phyloP scores from a whole-genome alignment of 2,113 vertebrate genomes.

The Lamprotornis superbus region DNA sequence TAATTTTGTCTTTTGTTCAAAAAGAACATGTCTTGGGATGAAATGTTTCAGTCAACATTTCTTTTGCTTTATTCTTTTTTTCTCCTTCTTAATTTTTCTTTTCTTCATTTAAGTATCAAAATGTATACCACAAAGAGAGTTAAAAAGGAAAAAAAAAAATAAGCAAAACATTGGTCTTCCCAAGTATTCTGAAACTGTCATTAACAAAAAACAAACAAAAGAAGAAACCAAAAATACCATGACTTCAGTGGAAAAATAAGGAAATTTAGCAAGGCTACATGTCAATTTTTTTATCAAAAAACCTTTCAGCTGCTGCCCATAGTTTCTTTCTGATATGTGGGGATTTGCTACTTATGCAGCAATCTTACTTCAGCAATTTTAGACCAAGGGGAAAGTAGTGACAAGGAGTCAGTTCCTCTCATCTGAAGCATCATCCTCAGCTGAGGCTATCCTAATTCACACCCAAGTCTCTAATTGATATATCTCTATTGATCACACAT shows the following conservation, averaged over 20 bases:
- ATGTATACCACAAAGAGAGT: neutral
- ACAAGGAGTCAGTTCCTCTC: neutral
- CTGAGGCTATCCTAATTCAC: neutral
- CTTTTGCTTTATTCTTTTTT: neutral
- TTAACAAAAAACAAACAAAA: neutral
- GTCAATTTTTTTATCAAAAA: neutral
- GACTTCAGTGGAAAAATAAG: neutral
- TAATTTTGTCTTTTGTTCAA: neutral
- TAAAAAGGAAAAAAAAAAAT: neutral
- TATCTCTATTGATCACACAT: neutral
- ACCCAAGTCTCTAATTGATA: neutral
- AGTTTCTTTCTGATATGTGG: neutral
- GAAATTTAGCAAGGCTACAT: neutral
- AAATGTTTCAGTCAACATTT: neutral
- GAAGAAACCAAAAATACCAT: neutral
- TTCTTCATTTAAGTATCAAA: neutral
- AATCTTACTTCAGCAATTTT: neutral
- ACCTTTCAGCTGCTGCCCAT: neutral
- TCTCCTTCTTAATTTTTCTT: neutral
- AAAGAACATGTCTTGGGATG: neutral
- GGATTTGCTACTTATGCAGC: neutral
- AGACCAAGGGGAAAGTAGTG: neutral
- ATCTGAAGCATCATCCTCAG: neutral
- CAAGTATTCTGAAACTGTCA: neutral
- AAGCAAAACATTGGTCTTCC: neutral